Percentiles rank a stretch among this genome's conserved stretches.
Conservation (phyloP, 2,113 vertebrate genomes). For the Lichenostomus cassidix region DNA sequence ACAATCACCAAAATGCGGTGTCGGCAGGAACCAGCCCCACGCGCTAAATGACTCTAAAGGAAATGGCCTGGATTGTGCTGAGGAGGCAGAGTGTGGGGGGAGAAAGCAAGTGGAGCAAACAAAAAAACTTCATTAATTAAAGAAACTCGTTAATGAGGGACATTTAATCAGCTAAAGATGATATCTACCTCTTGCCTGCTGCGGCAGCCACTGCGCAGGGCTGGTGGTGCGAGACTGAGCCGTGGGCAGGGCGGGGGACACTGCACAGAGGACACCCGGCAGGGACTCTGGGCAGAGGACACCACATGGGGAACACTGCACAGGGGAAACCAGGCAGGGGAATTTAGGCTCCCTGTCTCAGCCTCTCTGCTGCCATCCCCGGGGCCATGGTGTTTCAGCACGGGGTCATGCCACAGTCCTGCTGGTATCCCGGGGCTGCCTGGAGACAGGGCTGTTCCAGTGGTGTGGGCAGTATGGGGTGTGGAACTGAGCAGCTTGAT, state of each 20-base stretch:
- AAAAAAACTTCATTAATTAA: slow-evolving; percentile 81
- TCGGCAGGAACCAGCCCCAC: slow-evolving; percentile 71
- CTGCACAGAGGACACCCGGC: rapidly evolving
- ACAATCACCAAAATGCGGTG: slow-evolving; percentile 71
- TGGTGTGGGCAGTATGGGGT: not conserved
- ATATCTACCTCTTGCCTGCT: slow-evolving; percentile 48
- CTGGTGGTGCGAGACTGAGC: not conserved
- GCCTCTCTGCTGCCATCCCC: not conserved
- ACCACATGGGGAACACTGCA: not conserved
- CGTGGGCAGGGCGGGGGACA: rapidly evolving
- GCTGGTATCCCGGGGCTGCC: not conserved
- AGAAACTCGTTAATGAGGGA: slow-evolving; percentile 80
- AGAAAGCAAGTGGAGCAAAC: slow-evolving; percentile 76
- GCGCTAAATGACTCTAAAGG: slow-evolving; percentile 68
- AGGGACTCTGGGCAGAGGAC: not conserved
- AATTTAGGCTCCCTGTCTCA: not conserved
- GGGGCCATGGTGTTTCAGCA: rapidly evolving
- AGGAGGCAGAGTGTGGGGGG: slow-evolving; percentile 74
- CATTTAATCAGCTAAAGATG: slow-evolving; percentile 78
- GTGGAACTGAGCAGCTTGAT: no score
- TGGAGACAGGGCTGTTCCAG: not conserved
- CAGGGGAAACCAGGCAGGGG: not conserved
- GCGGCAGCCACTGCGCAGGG: not conserved
- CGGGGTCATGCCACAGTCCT: not conserved
- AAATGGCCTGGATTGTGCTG: slow-evolving; percentile 77